A percentile compares a stretch with the other conserved stretches of the same genome.
These are phyloP conservation scores for Eudasyphora cyanicolor DNA, from an alignment of 2,888 invertebrate genomes.

Conservation along the genomic window DNA sequence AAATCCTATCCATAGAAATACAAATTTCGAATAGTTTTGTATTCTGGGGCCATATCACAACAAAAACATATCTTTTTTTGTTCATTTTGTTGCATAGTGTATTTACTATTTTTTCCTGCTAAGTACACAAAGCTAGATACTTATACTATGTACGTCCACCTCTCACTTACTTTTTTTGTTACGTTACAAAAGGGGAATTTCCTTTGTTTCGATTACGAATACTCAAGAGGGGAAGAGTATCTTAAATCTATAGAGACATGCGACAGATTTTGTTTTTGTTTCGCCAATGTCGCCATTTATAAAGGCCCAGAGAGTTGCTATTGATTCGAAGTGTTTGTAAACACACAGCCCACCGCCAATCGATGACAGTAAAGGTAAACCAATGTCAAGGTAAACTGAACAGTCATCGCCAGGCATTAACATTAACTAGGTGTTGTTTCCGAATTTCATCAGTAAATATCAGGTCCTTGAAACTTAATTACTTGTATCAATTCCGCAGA, in stretches of 20 bases:
- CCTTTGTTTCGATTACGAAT: background rate
- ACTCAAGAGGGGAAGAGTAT: background rate
- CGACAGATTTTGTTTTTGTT: background rate
- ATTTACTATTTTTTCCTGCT: no score
- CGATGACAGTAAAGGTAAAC: background rate
- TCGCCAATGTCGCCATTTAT: background rate
- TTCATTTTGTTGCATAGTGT: no score
- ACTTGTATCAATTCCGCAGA: background rate
- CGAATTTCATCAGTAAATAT: background rate
- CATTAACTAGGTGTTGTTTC: background rate
- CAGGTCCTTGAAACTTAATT: background rate
- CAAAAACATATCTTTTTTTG: no score
- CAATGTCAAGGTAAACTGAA: background rate
- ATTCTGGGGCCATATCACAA: no score
- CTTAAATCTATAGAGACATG: background rate
- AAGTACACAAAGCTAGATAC: no score
- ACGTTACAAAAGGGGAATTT: background rate
- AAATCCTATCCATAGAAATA: no score
- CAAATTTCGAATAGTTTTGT: no score
- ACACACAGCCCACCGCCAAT: background rate
- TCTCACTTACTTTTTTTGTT: background rate
- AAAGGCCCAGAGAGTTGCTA: background rate
- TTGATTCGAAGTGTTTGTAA: background rate
- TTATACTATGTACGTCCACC: background rate
- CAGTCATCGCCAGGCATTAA: background rate